phyloP scores from a whole-genome alignment of 2,797 vertebrate species.

The Rhyacichthys aspro region DNA sequence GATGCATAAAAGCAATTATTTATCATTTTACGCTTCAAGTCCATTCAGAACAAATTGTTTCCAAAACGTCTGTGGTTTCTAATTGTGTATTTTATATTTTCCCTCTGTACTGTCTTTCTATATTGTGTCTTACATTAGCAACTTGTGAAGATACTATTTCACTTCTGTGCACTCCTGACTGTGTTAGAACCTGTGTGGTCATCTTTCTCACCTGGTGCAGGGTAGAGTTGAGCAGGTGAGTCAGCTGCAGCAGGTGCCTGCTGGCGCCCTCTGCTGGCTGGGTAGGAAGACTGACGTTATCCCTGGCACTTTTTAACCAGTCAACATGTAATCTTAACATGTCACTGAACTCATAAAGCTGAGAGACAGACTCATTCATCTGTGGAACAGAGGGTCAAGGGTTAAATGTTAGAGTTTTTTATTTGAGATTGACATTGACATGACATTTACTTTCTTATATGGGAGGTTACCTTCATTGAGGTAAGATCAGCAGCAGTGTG shows the following conservation, averaged over 20 bases:
- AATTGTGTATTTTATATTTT: too few species aligned
- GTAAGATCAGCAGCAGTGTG: neutral
- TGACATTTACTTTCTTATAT: neutral
- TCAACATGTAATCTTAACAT: constrained; percentile 60
- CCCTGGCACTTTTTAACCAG: constrained; percentile 59
- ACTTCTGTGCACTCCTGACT: too few species aligned
- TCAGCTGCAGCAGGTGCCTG: constrained; percentile 41
- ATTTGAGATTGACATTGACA: neutral
- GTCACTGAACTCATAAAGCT: constrained; percentile 41
- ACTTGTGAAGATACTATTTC: too few species aligned
- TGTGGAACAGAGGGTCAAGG: constrained; percentile 29
- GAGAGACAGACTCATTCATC: constrained; percentile 59
- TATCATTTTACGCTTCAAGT: too few species aligned
- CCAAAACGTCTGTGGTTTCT: too few species aligned
- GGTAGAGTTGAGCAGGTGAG: neutral
- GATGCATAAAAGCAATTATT: too few species aligned
- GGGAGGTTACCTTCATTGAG: constrained; percentile 35
- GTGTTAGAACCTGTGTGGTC: neutral
- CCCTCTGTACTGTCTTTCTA: too few species aligned
- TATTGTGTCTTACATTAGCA: too few species aligned
- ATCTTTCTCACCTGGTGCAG: constrained; percentile 54
- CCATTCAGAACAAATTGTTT: too few species aligned
- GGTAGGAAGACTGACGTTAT: constrained; percentile 41
- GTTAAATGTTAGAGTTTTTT: neutral
- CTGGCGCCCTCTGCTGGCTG: constrained; percentile 33